These are phyloP conservation scores for Leptarthrus brevirostris DNA, from an alignment of 2,888 invertebrate species.

Conservation along the genomic window DNA sequence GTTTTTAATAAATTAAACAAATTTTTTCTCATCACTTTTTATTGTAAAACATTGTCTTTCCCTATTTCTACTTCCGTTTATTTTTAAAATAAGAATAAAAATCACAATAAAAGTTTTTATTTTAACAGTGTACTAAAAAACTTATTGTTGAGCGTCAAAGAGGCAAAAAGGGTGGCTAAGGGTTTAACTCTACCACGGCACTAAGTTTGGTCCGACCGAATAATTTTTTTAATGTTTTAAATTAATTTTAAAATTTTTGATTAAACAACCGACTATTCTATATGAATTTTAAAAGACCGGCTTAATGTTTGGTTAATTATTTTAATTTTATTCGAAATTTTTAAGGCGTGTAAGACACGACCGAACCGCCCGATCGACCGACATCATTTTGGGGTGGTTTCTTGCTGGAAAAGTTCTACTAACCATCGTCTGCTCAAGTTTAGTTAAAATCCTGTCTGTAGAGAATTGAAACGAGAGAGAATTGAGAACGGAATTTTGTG, in stretches of 20 bases:
- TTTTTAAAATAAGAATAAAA: slow-evolving; percentile 3
- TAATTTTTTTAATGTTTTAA: no score
- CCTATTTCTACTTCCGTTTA: neutral
- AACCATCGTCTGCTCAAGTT: slow-evolving; percentile 18
- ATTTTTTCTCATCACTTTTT: neutral
- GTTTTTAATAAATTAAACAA: slow-evolving; percentile 16
- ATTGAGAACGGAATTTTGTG: slow-evolving; percentile 3
- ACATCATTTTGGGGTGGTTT: slow-evolving; percentile 65
- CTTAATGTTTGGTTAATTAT: slow-evolving; percentile 11
- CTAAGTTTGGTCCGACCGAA: slow-evolving; percentile 51
- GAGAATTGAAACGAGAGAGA: no score
- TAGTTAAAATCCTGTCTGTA: slow-evolving; percentile 12
- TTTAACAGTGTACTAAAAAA: slow-evolving; percentile 45
- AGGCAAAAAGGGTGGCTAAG: slow-evolving; percentile 3
- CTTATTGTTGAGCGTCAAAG: slow-evolving; percentile 33
- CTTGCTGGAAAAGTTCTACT: slow-evolving; percentile 57
- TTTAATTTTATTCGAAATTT: slow-evolving; percentile 33
- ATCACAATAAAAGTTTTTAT: slow-evolving; percentile 16
- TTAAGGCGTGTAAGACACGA: slow-evolving; percentile 54
- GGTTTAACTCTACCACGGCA: slow-evolving; percentile 44
- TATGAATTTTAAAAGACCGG: neutral
- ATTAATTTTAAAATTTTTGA: neutral
- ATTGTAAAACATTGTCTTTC: no score
- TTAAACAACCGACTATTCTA: neutral
- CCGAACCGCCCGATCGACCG: slow-evolving; percentile 65